Conservation (phyloP, 2,797 vertebrate species). For the Diceros bicornis region DNA sequence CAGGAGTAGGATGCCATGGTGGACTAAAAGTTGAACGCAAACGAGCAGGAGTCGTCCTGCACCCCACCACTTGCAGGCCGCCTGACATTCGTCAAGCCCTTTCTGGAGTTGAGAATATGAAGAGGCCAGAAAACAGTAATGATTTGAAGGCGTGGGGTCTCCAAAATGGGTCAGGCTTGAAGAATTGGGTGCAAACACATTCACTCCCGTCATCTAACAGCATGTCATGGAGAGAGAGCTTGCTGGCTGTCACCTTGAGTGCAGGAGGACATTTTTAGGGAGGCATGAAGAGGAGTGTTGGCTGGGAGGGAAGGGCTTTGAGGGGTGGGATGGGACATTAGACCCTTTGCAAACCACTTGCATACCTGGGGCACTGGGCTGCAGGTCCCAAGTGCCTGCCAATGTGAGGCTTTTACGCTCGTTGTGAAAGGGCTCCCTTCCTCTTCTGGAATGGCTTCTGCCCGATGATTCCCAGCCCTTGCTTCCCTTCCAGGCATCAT, state of each 20-base stretch:
- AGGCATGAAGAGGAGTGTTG: not conserved
- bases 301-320: not conserved
- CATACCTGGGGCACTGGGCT: not conserved
- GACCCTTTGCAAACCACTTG: too few relatives aligned
- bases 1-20: fast-evolving
- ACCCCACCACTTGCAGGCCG: not conserved
- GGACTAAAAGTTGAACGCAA: not conserved
- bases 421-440: not conserved
- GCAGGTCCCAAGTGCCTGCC: not conserved
- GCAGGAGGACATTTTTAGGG: not conserved
- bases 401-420: not conserved
- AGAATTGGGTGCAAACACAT: not conserved
- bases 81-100: not conserved
- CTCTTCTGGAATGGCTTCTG: not conserved
- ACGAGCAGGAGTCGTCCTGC: not conserved
- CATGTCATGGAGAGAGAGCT: not conserved
- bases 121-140: not conserved
- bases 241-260: not conserved
- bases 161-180: not conserved
- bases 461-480: not conserved
- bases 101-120: not conserved
- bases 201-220: too few relatives aligned
- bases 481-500: conserved; percentile 94
- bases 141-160: not conserved
- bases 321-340: not conserved